Evolutionary conservation across 2,113 vertebrate species (phyloP).

Genomic region (Neolamprologus sp.): DNA sequence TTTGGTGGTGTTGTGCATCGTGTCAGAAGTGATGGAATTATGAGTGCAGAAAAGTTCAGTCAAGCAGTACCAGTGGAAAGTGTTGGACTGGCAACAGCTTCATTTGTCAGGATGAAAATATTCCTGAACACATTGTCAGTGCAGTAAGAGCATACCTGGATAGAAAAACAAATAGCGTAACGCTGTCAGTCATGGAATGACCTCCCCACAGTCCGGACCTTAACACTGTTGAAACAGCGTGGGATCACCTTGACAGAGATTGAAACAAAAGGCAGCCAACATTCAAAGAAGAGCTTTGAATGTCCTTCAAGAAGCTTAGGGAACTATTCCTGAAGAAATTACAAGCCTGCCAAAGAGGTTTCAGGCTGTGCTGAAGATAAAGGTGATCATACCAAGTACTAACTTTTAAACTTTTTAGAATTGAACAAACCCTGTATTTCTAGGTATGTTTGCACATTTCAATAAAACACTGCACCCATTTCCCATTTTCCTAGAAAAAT

Average conservation of each 20-base stretch:
- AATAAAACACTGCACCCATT: neutral
- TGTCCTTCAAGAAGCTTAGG: neutral
- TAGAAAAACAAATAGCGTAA: neutral
- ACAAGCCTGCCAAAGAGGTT: neutral
- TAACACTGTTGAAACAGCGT: neutral
- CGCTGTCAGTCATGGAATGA: neutral
- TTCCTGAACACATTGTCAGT: neutral
- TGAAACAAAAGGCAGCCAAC: neutral
- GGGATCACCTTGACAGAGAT: neutral
- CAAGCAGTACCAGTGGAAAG: neutral
- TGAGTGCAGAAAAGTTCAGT: neutral
- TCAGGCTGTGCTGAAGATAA: neutral
- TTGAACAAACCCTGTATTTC: neutral
- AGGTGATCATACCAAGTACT: neutral
- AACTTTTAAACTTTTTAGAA: neutral
- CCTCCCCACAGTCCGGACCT: neutral
- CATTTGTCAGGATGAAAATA: neutral
- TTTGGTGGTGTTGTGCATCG: neutral
- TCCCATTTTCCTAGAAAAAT: neutral
- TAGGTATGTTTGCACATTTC: neutral
- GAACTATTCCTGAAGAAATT: neutral
- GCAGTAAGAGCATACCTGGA: neutral
- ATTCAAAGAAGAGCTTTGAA: neutral
- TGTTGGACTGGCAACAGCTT: neutral
- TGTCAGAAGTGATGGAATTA: neutral